phyloP scores from a whole-genome alignment of 1,140 invertebrate species.

The Penaeus chinensis region DNA sequence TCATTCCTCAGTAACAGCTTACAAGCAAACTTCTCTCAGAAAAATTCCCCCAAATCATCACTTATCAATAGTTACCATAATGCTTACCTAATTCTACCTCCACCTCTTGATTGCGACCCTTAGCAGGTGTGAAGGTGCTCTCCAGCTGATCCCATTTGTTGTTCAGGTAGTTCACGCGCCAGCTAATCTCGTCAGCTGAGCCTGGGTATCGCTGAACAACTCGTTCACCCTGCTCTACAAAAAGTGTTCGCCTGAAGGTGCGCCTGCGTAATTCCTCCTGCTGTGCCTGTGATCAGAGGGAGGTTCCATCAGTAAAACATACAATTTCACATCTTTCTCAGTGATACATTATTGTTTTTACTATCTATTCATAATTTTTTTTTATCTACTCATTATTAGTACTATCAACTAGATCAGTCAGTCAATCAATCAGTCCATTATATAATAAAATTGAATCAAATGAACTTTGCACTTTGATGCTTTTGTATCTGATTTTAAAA shows the following conservation, averaged over 20 bases:
- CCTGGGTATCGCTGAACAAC: conserved; percentile 79
- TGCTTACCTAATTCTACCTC: too few relatives aligned
- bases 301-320: conserved; percentile 64
- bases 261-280: conserved; percentile 79
- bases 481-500: conserved; percentile 71
- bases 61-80: too few relatives aligned
- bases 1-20: too few relatives aligned
- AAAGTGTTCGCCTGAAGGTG: conserved; percentile 78
- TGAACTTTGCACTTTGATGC: too few relatives aligned
- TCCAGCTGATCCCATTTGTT: conserved; percentile 82
- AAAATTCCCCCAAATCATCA: too few relatives aligned
- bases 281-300: conserved; percentile 74
- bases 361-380: conserved; percentile 2
- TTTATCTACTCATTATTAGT: neutral
- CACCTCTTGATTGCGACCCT: conserved; percentile 39
- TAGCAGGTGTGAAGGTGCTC: conserved; percentile 70
- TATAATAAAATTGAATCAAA: neutral
- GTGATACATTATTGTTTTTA: conserved; percentile 3
- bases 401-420: neutral
- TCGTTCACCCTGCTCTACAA: conserved; percentile 82
- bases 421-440: neutral
- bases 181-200: conserved; percentile 80
- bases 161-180: conserved; percentile 79
- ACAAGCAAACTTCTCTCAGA: too few relatives aligned
- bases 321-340: neutral